Evolutionary conservation across 1,140 invertebrate species (phyloP).

Genomic region (Akabosia matsudoensis): DNA sequence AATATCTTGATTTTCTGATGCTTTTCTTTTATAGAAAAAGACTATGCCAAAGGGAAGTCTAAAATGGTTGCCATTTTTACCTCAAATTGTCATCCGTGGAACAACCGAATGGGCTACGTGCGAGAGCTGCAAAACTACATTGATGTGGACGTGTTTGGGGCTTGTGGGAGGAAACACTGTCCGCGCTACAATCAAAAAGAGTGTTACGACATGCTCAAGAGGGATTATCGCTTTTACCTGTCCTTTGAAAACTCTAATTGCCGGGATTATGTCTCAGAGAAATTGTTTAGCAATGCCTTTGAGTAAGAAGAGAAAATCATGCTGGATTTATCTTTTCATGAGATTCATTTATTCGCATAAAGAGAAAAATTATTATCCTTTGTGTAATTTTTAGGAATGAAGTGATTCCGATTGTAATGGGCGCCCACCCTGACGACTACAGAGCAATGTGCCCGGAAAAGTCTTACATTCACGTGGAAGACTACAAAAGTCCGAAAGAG

Average conservation of each 20-base stretch:
- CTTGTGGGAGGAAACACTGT: slow-evolving; percentile 57
- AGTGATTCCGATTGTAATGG: slow-evolving; percentile 7
- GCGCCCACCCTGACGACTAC: slow-evolving; percentile 15
- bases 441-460: slow-evolving; percentile 1
- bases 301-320: not conserved
- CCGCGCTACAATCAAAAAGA: slow-evolving; percentile 19
- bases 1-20: no score
- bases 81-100: slow-evolving; percentile 56
- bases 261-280: slow-evolving; percentile 19
- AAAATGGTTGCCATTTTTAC: slow-evolving; percentile 62
- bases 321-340: no score
- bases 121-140: slow-evolving; percentile 57
- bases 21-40: slow-evolving; percentile 34
- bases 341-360: not conserved
- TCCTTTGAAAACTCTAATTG: slow-evolving; percentile 25
- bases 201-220: slow-evolving; percentile 21
- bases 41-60: slow-evolving; percentile 48
- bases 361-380: not conserved
- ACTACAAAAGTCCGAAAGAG: not conserved
- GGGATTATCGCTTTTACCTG: slow-evolving; percentile 15
- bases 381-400: slow-evolving; percentile 9
- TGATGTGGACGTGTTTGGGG: slow-evolving; percentile 64
- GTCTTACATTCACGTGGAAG: slow-evolving; percentile 25
- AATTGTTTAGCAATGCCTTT: slow-evolving; percentile 22
- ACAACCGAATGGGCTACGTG: slow-evolving; percentile 58